A percentile compares a stretch with the other conserved stretches of the same genome.
phyloP scores from a whole-genome alignment of 2,888 invertebrate genomes.

The Drosophila prostipennis region DNA sequence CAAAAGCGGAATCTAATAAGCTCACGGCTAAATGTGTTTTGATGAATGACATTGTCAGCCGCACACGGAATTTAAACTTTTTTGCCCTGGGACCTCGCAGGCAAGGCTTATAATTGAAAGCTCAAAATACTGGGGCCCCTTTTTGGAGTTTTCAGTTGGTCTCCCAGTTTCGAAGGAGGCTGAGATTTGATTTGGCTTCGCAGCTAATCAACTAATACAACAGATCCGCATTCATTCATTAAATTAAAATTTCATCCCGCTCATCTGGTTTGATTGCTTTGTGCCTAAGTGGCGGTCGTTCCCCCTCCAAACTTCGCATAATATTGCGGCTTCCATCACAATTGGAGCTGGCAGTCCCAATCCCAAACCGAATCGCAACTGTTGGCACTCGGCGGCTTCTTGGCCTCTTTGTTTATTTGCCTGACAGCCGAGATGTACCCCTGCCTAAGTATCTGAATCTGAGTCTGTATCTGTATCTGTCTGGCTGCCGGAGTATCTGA shows the following conservation, averaged over 20 bases:
- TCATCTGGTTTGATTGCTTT: slow-evolving; percentile 76
- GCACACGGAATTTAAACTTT: slow-evolving; percentile 67
- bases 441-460: slow-evolving; percentile 35
- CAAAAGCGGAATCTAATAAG: slow-evolving; percentile 78
- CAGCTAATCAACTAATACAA: slow-evolving; percentile 74
- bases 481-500: neutral
- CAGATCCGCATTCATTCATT: slow-evolving; percentile 72
- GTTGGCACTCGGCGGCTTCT: slow-evolving; percentile 53
- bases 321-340: slow-evolving; percentile 27
- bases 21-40: slow-evolving; percentile 77
- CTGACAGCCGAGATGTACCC: slow-evolving; percentile 44
- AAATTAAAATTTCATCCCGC: slow-evolving; percentile 78
- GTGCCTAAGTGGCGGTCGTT: slow-evolving; percentile 66
- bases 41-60: slow-evolving; percentile 77
- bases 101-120: slow-evolving; percentile 64
- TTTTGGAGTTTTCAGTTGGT: neutral
- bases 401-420: slow-evolving; percentile 59
- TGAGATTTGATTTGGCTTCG: slow-evolving; percentile 27
- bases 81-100: slow-evolving; percentile 13
- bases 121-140: slow-evolving; percentile 29
- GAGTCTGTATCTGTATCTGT: slow-evolving; percentile 26
- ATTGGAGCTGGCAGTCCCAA: slow-evolving; percentile 41
- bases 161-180: neutral
- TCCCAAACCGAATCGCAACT: slow-evolving; percentile 73
- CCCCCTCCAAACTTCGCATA: slow-evolving; percentile 7